Conservation (phyloP, 2,113 vertebrate genomes). For the Hippotragus niger region DNA sequence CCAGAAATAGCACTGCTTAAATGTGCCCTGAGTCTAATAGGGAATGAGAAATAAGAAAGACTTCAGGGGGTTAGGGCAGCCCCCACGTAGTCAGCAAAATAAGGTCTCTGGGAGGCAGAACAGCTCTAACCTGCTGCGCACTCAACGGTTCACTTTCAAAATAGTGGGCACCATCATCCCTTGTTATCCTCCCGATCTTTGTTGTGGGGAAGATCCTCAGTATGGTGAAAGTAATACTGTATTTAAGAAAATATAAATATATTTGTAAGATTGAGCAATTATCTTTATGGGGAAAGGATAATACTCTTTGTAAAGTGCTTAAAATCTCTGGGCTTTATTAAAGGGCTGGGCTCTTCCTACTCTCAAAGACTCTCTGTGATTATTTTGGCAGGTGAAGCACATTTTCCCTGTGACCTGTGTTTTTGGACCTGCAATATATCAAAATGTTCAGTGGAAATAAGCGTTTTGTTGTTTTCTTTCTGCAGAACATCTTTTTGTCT, state of each 20-base stretch:
- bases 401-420: not conserved
- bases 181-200: not conserved
- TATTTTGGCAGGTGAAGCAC: slow-evolving; percentile 35
- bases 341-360: not conserved
- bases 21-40: not conserved
- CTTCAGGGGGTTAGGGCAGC: not conserved
- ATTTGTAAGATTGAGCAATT: not conserved
- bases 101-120: not conserved
- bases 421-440: not conserved
- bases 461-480: not conserved
- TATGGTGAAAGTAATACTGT: not conserved
- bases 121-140: not conserved
- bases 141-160: not conserved
- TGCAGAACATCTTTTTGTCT: not conserved
- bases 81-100: not conserved
- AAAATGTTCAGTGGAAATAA: slow-evolving; percentile 24
- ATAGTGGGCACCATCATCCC: accelerated
- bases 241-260: not conserved
- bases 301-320: not conserved
- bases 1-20: not conserved
- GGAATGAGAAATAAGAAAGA: not conserved
- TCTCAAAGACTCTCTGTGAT: not conserved
- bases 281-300: not conserved
- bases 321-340: slow-evolving; percentile 2
- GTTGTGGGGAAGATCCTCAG: not conserved